Evolutionary conservation across 2,797 vertebrate species (phyloP), one percentile per base, ranked within the genome.

Genomic region (Pitangus sulphuratus): DNA sequence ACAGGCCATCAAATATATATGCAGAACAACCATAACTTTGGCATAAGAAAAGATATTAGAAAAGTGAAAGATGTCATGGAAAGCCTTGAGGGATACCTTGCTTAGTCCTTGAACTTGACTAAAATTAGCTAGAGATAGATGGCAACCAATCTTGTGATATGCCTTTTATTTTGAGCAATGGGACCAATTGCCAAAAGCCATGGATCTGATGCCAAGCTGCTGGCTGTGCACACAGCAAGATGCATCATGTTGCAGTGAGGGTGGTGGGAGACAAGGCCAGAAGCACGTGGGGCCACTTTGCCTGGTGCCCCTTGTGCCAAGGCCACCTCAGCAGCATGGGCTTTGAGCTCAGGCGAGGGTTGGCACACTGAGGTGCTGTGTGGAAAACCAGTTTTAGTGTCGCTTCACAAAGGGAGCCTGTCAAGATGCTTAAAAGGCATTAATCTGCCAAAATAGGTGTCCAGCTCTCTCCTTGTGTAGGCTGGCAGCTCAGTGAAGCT

Each of bases 221-320:
- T 61, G 51, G 50, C 58, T 15, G 9, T 50, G 56, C 31, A 9
- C 0, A 1, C 12, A 12, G 15, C 1, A 2, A 53, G 56, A 21
- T 26, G 53, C 9, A 2, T 65, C 0, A 0, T 6, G 0, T 30
- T 75, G 37, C 33, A 30, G 56, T 2, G 3, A 16, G 21, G 56
- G 25, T 45, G 39, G 12, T 37, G 50, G 47, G 35, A 72, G 54
- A 39, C n/a, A 50, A 26, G 44, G n/a, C 68, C 22, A 40, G 68
- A 31, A 69, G 33, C 58, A 31, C 1, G 16, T 2, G 1, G 54
- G 58, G 47, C 42, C 6, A 1, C 72, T n/a, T 18, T 90, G 39
- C 64, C 35, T 69, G 33, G 11, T 8, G 2, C 51, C n/a, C 20
- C 13, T 57, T 48, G 33, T 94, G 82, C 61, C 92, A 76, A 39